These are phyloP conservation scores for Rapana venosa DNA, from an alignment of 2,888 invertebrate genomes.

Conservation along the genomic window DNA sequence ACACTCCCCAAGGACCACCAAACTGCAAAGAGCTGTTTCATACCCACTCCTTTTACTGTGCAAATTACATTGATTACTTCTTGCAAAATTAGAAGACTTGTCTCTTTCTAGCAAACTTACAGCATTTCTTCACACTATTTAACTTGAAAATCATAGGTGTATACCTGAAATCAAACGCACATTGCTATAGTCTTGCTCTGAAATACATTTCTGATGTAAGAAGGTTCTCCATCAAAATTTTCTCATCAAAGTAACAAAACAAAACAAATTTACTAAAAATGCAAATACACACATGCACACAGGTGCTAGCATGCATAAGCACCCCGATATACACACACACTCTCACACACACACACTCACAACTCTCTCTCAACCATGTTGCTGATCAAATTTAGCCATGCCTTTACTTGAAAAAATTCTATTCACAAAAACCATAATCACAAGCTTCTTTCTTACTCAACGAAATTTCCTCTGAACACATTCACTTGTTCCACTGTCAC, in stretches of 20 bases:
- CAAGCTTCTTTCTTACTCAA: not conserved
- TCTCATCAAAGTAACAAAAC: too few relatives aligned
- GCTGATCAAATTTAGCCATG: not conserved
- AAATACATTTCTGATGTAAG: too few relatives aligned
- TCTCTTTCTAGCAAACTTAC: not conserved
- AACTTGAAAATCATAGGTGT: too few relatives aligned
- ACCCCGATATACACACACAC: conserved; percentile 1
- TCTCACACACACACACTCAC: conserved; percentile 11
- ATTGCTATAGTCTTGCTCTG: too few relatives aligned
- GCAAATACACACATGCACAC: not conserved
- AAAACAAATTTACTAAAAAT: too few relatives aligned
- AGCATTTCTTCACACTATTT: not conserved
- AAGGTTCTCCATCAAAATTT: too few relatives aligned
- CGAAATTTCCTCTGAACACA: too few relatives aligned
- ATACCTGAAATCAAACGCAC: too few relatives aligned
- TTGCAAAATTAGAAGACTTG: not conserved
- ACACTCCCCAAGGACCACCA: too few relatives aligned
- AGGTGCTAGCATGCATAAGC: not conserved
- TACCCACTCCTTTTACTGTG: not conserved
- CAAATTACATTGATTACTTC: not conserved
- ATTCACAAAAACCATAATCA: not conserved
- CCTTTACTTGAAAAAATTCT: not conserved
- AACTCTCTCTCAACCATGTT: not conserved
- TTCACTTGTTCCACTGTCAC: too few relatives aligned
- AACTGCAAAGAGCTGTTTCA: too few relatives aligned